Evolutionary conservation across 2,888 invertebrate species (phyloP).

Genomic region (Liopterus haemorrhoidalis): DNA sequence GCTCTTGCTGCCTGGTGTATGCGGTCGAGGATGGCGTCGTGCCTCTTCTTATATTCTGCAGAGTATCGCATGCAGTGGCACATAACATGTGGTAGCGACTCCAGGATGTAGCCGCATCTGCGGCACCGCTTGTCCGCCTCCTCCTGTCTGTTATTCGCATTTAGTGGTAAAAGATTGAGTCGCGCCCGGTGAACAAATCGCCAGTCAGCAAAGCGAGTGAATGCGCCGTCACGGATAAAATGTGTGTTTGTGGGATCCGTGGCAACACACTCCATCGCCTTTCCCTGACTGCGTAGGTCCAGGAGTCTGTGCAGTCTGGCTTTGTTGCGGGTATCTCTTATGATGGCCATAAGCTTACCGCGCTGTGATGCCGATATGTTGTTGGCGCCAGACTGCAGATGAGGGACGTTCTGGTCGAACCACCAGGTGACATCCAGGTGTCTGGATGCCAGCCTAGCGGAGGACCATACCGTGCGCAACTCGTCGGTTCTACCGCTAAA

Average conservation of each 20-base stretch:
- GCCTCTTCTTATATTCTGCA: constrained; percentile 33
- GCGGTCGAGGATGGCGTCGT: constrained; percentile 31
- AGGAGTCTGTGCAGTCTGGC: constrained; percentile 3
- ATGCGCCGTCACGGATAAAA: constrained; percentile 33
- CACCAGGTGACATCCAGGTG: too few species aligned
- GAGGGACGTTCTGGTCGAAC: too few species aligned
- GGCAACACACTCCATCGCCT: constrained; percentile 9
- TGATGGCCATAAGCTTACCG: too few species aligned
- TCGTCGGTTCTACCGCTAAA: too few species aligned
- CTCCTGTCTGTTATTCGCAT: too few species aligned
- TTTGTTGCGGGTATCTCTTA: too few species aligned
- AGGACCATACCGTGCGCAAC: too few species aligned
- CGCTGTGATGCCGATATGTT: too few species aligned
- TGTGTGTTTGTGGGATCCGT: constrained; percentile 30
- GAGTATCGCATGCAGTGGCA: constrained; percentile 38
- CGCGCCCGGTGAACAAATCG: constrained; percentile 40
- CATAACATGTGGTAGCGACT: constrained; percentile 41
- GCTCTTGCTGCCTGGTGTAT: constrained; percentile 25
- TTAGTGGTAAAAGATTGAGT: constrained; percentile 37
- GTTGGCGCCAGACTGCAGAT: too few species aligned
- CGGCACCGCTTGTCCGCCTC: too few species aligned
- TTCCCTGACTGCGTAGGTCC: constrained; percentile 1
- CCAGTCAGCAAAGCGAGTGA: constrained; percentile 41
- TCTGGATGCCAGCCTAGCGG: too few species aligned
- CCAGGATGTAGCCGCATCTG: constrained; percentile 32